These are phyloP conservation scores for Sebastes taczanowskii DNA, from an alignment of 2,797 vertebrate genomes.

Conservation along the genomic window DNA sequence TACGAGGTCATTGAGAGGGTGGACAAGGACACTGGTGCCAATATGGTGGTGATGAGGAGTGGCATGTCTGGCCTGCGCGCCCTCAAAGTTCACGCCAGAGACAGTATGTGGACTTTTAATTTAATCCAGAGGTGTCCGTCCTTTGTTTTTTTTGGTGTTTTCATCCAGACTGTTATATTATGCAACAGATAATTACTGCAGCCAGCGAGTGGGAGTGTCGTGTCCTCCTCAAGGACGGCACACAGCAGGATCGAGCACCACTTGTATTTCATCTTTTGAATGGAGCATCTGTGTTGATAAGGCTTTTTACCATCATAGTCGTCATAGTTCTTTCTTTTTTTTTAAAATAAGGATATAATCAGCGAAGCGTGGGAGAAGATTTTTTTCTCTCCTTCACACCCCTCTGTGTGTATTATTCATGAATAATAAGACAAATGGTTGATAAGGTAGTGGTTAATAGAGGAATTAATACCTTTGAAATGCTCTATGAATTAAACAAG, in stretches of 20 bases:
- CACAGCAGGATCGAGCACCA: background rate
- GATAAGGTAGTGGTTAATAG: background rate
- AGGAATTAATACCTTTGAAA: background rate
- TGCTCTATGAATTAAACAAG: background rate
- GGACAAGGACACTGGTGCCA: constrained; percentile 73
- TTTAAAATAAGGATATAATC: background rate
- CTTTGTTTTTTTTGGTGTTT: constrained; percentile 5
- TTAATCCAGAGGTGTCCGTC: background rate
- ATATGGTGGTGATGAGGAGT: constrained; percentile 81
- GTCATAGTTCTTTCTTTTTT: background rate
- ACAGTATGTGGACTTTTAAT: constrained; percentile 64
- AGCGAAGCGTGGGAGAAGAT: background rate
- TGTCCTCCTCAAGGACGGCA: constrained; percentile 24
- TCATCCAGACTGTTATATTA: constrained; percentile 29
- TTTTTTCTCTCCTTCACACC: background rate
- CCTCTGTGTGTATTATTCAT: background rate
- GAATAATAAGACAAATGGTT: background rate
- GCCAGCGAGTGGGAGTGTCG: background rate
- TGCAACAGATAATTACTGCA: constrained; percentile 19
- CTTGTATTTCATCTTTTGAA: background rate
- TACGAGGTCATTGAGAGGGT: constrained; percentile 83
- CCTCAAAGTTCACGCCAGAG: constrained; percentile 82
- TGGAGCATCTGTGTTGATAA: background rate
- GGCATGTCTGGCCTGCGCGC: constrained; percentile 73
- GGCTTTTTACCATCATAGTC: background rate